phyloP scores from a whole-genome alignment of 2,888 invertebrate species.

The Phorcus lineatus region DNA sequence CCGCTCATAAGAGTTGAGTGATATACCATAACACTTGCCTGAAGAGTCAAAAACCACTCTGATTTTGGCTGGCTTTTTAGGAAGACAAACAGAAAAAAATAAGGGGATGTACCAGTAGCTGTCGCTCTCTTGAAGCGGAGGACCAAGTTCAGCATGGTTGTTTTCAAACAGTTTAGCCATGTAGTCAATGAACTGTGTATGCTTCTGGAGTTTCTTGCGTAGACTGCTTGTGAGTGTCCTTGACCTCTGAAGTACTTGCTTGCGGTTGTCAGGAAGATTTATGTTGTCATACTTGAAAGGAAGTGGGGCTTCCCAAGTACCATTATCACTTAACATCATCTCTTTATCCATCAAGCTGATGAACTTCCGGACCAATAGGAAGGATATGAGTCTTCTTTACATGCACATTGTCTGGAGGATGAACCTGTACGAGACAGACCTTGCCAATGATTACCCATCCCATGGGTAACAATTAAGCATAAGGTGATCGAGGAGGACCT shows the following conservation, averaged over 20 bases:
- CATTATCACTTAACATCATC: neutral
- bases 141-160: slow-evolving; percentile 42
- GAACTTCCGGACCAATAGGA: slow-evolving; percentile 27
- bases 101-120: slow-evolving; percentile 41
- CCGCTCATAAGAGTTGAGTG: slow-evolving; percentile 37
- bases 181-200: slow-evolving; percentile 26
- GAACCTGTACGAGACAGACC: slow-evolving; percentile 39
- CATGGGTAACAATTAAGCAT: slow-evolving; percentile 30
- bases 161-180: slow-evolving; percentile 34
- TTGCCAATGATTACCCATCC: slow-evolving; percentile 43
- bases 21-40: slow-evolving; percentile 32
- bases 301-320: slow-evolving; percentile 35
- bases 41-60: slow-evolving; percentile 39
- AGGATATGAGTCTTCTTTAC: slow-evolving; percentile 21
- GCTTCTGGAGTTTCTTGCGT: slow-evolving; percentile 7
- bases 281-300: slow-evolving; percentile 27
- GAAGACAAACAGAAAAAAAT: slow-evolving; percentile 42
- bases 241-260: slow-evolving; percentile 30
- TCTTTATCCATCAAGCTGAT: slow-evolving; percentile 32
- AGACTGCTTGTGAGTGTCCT: slow-evolving; percentile 1
- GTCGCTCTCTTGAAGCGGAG: neutral
- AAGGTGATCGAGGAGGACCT: slow-evolving; percentile 32
- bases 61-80: too few species aligned
- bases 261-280: slow-evolving; percentile 30
- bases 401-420: slow-evolving; percentile 27